Evolutionary conservation across 1,140 invertebrate genomes (phyloP).

Genomic region (Hormaphis cornu): DNA sequence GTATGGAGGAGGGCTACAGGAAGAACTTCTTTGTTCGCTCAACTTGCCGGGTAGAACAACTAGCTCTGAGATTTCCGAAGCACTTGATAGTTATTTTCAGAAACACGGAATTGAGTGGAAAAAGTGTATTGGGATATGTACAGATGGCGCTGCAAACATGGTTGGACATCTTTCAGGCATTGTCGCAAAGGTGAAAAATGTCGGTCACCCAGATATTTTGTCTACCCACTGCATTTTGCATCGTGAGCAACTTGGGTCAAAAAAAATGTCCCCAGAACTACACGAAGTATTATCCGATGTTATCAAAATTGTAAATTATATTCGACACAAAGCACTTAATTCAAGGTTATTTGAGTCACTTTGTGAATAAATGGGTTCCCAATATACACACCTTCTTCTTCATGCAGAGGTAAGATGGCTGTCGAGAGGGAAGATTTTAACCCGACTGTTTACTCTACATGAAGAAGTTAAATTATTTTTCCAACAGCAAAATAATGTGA

Average conservation of each 20-base stretch:
- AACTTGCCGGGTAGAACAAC: slow-evolving; percentile 4
- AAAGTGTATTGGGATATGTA: slow-evolving; percentile 40
- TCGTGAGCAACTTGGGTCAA: slow-evolving; percentile 37
- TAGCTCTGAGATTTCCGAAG: slow-evolving; percentile 2
- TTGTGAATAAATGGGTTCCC: slow-evolving; percentile 36
- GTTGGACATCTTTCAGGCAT: slow-evolving; percentile 39
- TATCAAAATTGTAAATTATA: slow-evolving; percentile 38
- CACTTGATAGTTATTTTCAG: neutral
- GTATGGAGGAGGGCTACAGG: neutral
- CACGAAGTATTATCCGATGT: neutral
- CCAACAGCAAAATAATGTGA: neutral
- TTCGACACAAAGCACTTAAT: slow-evolving; percentile 39
- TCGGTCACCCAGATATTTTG: slow-evolving; percentile 37
- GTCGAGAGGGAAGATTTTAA: neutral
- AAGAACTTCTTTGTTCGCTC: slow-evolving; percentile 21
- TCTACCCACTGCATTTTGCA: slow-evolving; percentile 40
- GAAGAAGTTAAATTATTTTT: slow-evolving; percentile 10
- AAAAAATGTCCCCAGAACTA: slow-evolving; percentile 32
- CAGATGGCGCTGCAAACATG: slow-evolving; percentile 43
- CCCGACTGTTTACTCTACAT: neutral
- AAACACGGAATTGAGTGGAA: slow-evolving; percentile 18
- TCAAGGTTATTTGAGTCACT: slow-evolving; percentile 37
- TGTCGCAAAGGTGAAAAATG: slow-evolving; percentile 39
- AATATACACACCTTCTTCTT: slow-evolving; percentile 19
- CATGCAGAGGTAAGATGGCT: slow-evolving; percentile 14